A percentile compares a stretch with the other conserved stretches of the same genome.
phyloP scores from a whole-genome alignment of 2,888 invertebrate genomes.

The Aphrophora alni region DNA sequence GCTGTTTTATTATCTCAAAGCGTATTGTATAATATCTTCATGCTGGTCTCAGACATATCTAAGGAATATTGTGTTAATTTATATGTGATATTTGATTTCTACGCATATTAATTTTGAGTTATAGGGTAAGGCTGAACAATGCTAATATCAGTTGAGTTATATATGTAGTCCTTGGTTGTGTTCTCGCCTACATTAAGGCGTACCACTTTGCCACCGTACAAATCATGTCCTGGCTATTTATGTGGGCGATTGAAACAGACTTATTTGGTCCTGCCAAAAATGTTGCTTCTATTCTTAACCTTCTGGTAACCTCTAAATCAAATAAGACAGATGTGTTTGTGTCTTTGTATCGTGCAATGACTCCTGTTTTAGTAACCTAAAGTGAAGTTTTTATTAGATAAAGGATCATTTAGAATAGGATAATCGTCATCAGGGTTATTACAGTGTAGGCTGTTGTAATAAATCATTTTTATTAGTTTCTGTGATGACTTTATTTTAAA shows the following conservation, averaged over 20 bases:
- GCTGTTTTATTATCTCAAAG: background rate
- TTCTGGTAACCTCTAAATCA: background rate
- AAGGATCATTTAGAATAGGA: background rate
- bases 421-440: background rate
- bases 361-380: background rate
- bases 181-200: background rate
- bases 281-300: background rate
- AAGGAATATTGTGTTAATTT: background rate
- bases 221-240: background rate
- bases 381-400: background rate
- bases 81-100: background rate
- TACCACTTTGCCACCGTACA: background rate
- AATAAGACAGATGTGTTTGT: background rate
- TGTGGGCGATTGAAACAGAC: background rate
- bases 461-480: no score
- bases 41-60: background rate
- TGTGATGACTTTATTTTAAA: no score
- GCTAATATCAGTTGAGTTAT: background rate
- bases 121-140: background rate
- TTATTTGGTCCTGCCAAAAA: background rate
- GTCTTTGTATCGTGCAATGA: no score
- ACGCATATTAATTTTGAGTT: background rate
- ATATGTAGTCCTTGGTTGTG: background rate
- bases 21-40: no score
- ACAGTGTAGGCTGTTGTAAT: background rate